phyloP scores from a whole-genome alignment of 2,797 vertebrate species.

The Salarias fasciatus region DNA sequence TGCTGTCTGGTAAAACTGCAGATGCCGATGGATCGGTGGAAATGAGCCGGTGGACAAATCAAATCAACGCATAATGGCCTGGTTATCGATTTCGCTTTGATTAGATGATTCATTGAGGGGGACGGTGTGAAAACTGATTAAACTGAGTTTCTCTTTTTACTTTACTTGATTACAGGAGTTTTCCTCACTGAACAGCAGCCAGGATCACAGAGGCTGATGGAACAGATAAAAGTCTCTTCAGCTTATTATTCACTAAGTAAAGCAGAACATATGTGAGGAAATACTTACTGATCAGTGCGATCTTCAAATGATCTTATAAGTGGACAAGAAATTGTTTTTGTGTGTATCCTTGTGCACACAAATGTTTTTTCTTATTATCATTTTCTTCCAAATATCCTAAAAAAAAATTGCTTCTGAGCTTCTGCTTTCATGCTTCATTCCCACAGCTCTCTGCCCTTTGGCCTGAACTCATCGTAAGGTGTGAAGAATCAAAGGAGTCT shows the following conservation, averaged over 20 bases:
- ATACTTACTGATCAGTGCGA: no score
- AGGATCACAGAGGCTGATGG: no score
- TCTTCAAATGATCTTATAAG: no score
- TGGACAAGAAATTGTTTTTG: background rate
- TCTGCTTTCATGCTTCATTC: background rate
- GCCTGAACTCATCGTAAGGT: background rate
- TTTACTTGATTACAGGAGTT: background rate
- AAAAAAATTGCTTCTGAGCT: background rate
- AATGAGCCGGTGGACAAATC: conserved; percentile 23
- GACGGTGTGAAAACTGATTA: conserved; percentile 21
- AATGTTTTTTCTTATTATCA: background rate
- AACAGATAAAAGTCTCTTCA: no score
- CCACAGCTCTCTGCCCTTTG: background rate
- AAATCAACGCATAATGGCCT: conserved; percentile 28
- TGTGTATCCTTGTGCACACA: background rate
- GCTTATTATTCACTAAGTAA: no score
- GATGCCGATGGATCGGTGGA: background rate
- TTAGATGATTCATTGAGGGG: conserved; percentile 26
- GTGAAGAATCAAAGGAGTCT: background rate
- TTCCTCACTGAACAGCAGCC: background rate
- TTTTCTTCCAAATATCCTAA: background rate
- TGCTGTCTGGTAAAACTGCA: conserved; percentile 35
- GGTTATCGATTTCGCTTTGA: conserved; percentile 38
- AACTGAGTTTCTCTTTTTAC: conserved; percentile 9
- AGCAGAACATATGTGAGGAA: conserved; percentile 1